These are phyloP conservation scores for Maccullochella peelii DNA, from an alignment of 2,113 vertebrate genomes.

Conservation along the genomic window DNA sequence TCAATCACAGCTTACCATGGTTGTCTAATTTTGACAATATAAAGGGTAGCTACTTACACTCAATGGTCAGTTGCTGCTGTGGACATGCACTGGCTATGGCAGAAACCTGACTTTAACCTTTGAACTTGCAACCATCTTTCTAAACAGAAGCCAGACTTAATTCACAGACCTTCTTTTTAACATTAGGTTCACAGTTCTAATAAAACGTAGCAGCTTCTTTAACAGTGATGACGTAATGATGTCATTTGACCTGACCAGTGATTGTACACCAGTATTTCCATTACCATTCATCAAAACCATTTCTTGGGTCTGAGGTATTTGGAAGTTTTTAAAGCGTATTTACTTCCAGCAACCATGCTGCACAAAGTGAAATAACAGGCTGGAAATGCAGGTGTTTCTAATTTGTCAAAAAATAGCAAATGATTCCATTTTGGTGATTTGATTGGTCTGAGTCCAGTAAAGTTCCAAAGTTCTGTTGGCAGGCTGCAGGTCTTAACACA, in stretches of 20 bases:
- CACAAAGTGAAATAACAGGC: not conserved
- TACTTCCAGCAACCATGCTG: not conserved
- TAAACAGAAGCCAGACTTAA: not conserved
- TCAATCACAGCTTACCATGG: conserved; percentile 14
- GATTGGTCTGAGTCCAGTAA: not conserved
- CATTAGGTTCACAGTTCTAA: not conserved
- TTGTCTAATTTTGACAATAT: not conserved
- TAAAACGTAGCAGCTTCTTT: not conserved
- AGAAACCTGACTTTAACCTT: not conserved
- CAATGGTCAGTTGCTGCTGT: too few species aligned
- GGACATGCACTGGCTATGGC: not conserved
- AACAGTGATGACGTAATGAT: not conserved
- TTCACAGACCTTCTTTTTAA: not conserved
- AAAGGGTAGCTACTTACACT: not conserved
- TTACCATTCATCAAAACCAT: not conserved
- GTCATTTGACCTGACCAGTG: not conserved
- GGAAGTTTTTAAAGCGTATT: not conserved
- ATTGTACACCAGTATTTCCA: not conserved
- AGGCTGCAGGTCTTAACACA: not conserved
- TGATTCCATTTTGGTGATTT: not conserved
- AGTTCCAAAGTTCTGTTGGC: not conserved
- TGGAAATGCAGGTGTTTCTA: conserved; percentile 12
- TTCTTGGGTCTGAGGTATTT: not conserved
- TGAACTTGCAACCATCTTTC: not conserved
- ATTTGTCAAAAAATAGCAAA: not conserved